These are phyloP conservation scores for Halesus radiatus DNA, from an alignment of 1,140 invertebrate species.

Conservation along the genomic window DNA sequence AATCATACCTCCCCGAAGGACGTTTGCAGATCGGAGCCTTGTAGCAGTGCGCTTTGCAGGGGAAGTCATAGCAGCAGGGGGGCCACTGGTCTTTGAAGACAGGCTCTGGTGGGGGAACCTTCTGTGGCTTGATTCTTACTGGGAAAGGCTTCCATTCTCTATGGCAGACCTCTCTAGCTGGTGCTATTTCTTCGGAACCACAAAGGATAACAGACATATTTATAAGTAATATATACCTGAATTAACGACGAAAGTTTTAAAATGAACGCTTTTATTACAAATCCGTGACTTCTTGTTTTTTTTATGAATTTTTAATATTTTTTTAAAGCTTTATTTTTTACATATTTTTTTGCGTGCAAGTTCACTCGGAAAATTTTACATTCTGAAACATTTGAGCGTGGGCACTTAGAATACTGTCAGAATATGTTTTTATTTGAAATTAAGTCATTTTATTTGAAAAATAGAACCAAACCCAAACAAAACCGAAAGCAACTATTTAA, in stretches of 20 bases:
- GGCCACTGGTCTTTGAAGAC: neutral
- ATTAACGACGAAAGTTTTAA: too few species aligned
- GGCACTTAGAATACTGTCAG: too few species aligned
- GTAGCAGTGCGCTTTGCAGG: slow-evolving; percentile 67
- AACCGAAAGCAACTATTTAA: neutral
- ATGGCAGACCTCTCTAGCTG: neutral
- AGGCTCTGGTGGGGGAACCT: neutral
- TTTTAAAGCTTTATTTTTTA: neutral
- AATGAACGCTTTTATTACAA: neutral
- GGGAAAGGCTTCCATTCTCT: slow-evolving; percentile 19
- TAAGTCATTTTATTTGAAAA: too few species aligned
- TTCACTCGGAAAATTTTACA: slow-evolving; percentile 2
- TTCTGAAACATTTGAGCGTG: too few species aligned
- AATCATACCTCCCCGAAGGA: slow-evolving; percentile 64
- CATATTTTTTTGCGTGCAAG: slow-evolving; percentile 2
- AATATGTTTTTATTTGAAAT: too few species aligned
- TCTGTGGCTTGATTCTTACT: neutral
- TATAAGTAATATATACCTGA: neutral
- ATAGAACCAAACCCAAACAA: too few species aligned
- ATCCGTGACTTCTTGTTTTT: neutral
- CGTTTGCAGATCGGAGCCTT: slow-evolving; percentile 64
- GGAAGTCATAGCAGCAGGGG: slow-evolving; percentile 65
- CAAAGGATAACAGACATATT: slow-evolving; percentile 33
- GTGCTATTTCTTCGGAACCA: slow-evolving; percentile 13
- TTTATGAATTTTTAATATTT: slow-evolving; percentile 4